These are phyloP conservation scores for Caenorhabditis sinica DNA, from an alignment of 2,888 invertebrate species.

Conservation along the genomic window DNA sequence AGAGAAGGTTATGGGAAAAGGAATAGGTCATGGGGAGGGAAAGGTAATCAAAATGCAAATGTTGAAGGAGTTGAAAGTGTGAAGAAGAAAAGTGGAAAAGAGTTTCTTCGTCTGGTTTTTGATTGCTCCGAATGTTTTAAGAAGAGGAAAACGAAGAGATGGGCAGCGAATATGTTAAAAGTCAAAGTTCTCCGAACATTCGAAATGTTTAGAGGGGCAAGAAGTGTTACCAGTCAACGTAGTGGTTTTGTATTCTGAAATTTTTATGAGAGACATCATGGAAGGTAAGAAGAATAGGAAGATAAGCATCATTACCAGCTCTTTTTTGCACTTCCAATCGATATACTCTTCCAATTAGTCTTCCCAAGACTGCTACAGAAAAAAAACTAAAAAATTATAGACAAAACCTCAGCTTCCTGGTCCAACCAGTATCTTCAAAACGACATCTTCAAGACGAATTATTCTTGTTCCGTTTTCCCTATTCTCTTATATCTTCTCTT, in stretches of 20 bases:
- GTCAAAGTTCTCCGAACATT: constrained; percentile 2
- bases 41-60: constrained; percentile 60
- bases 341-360: too few species aligned
- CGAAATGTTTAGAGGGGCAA: background rate
- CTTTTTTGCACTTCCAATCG: too few species aligned
- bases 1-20: constrained; percentile 16
- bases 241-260: too few species aligned
- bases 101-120: constrained; percentile 33
- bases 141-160: background rate
- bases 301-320: too few species aligned
- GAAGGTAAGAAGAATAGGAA: too few species aligned
- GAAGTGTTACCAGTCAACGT: background rate
- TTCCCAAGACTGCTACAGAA: too few species aligned
- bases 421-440: background rate
- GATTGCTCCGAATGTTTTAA: constrained; percentile 16
- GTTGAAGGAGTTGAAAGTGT: background rate
- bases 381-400: background rate
- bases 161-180: background rate
- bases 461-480: background rate
- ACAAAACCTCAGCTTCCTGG: background rate
- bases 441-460: background rate
- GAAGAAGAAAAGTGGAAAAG: constrained; percentile 11
- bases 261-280: too few species aligned
- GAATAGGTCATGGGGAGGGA: constrained; percentile 21
- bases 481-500: background rate